phyloP scores from a whole-genome alignment of 2,113 vertebrate genomes.

The Eretmochelys imbricata region DNA sequence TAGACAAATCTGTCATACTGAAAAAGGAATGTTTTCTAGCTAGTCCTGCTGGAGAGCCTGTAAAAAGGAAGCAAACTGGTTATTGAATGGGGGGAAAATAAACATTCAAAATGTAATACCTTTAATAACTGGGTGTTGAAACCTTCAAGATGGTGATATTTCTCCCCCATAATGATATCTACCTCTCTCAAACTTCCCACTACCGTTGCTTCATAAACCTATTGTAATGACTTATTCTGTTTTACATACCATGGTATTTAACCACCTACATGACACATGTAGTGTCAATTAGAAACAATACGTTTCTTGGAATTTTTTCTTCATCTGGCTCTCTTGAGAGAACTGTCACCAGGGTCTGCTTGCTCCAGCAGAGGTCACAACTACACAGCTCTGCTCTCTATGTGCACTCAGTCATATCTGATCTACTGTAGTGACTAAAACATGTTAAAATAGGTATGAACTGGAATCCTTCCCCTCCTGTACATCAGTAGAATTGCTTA shows the following conservation, averaged over 20 bases:
- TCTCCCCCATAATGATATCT: not conserved
- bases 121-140: not conserved
- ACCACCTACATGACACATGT: not conserved
- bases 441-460: not conserved
- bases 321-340: not conserved
- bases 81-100: not conserved
- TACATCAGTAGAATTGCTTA: not conserved
- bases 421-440: not conserved
- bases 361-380: not conserved
- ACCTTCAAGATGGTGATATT: not conserved
- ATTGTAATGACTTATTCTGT: not conserved
- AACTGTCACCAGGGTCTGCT: fast-evolving
- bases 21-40: not conserved
- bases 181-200: not conserved
- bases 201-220: not conserved
- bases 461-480: not conserved
- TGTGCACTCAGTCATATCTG: not conserved
- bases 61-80: not conserved
- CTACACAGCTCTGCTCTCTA: not conserved
- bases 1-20: not conserved
- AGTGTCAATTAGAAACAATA: not conserved
- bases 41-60: not conserved
- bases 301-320: not conserved
- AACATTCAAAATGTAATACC: not conserved
- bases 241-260: not conserved